Evolutionary conservation across 2,888 invertebrate genomes (phyloP), one percentile per base, ranked within the genome.

Genomic region (Doris montereyensis): DNA sequence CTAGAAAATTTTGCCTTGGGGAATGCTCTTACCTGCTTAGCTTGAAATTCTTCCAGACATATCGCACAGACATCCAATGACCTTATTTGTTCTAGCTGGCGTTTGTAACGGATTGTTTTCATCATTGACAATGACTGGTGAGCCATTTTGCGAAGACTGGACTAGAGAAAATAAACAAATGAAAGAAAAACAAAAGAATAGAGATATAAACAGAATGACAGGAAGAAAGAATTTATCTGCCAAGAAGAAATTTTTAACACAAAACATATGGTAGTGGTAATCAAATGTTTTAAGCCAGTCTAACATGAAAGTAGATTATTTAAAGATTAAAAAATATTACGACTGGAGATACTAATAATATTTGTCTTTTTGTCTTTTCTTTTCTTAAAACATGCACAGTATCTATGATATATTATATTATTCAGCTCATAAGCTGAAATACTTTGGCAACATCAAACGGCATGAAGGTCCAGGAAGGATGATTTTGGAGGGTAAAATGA

Each of bases 41-140:
- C 89, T 70, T 86, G 87, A 87, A 92, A 93, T 78, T 91, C 91
- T 62, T 92, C 92, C 80, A 93, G 87, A 83, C 93, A 93, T 72
- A 93, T 91, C 76, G 92, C 92, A 87, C 93, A 93, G 83, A 92
- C 91, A 75, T 84, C 79, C 41, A 82, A 81, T 52, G 84, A 84
- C 34, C 83, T 83, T 28, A 57, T n/a, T 13, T 67, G 71, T 57
- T 84, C 83, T 28, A 70, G 76, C 35, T 81, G 68, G 41, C 75
- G 78, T 34, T 84, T 84, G 79, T 87, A 89, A 78, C 85, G 84
- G 76, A 85, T 86, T 5, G 87, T 88, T 81, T 88, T 87, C 88
- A 90, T 88, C 83, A 86, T 83, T 76, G 85, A 84, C 62, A 90
- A 77, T 3, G 89, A 88, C 79, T 85, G 83, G 77, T 86, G 86